phyloP scores from a whole-genome alignment of 2,888 invertebrate genomes.

The Harmothoe impar region DNA sequence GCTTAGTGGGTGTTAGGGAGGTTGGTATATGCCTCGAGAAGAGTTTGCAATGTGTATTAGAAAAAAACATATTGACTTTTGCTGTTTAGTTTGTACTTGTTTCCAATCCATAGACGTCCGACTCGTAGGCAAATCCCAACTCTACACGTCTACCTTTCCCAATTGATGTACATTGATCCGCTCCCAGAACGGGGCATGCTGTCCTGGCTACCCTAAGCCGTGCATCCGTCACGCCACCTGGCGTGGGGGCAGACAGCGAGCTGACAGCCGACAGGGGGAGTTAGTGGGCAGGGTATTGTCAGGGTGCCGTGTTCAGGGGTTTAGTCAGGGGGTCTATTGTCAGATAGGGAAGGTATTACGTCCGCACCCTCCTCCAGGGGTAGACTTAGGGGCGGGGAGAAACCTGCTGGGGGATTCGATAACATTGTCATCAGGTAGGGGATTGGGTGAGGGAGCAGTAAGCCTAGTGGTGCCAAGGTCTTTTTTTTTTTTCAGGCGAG shows the following conservation, averaged over 20 bases:
- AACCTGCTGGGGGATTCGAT: neutral
- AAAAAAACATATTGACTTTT: too few species aligned
- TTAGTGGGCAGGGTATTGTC: neutral
- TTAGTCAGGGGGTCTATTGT: neutral
- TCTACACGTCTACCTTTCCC: too few species aligned
- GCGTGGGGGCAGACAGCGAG: neutral
- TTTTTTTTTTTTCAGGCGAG: neutral
- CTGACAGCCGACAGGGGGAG: neutral
- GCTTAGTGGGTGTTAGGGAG: too few species aligned
- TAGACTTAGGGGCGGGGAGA: neutral
- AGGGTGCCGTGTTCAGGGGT: neutral
- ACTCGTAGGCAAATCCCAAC: too few species aligned
- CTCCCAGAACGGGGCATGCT: too few species aligned
- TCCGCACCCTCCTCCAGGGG: neutral
- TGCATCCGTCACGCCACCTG: neutral
- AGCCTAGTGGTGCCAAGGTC: neutral
- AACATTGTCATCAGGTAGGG: slow-evolving; percentile 15
- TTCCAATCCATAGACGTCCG: too few species aligned
- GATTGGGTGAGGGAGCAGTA: neutral
- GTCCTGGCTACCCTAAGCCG: neutral
- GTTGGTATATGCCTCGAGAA: too few species aligned
- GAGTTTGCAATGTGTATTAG: too few species aligned
- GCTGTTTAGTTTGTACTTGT: too few species aligned
- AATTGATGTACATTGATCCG: too few species aligned
- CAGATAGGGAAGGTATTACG: neutral